These are phyloP conservation scores for Trichomycterus rosablanca DNA, from an alignment of 2,113 vertebrate genomes.

Conservation along the genomic window DNA sequence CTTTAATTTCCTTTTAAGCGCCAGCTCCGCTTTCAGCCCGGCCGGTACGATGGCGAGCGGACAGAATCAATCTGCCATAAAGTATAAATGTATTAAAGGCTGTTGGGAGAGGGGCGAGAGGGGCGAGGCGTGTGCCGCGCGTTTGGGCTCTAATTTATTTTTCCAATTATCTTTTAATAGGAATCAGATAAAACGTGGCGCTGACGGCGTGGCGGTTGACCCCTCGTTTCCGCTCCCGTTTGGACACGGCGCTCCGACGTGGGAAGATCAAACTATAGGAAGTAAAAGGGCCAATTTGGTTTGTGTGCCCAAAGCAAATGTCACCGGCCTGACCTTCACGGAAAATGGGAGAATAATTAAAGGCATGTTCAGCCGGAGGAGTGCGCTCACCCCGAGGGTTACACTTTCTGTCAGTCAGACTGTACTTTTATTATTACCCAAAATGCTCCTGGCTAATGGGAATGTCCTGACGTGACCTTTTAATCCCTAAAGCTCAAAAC, in stretches of 20 bases:
- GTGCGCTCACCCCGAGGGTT: background rate
- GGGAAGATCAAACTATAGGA: constrained; percentile 25
- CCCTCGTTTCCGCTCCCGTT: constrained; percentile 33
- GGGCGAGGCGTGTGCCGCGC: constrained; percentile 42
- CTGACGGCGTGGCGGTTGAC: constrained; percentile 55
- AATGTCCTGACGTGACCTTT: background rate
- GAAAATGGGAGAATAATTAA: constrained; percentile 27
- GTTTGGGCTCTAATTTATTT: constrained; percentile 58
- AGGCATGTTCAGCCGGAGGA: background rate
- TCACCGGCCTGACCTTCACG: constrained; percentile 37
- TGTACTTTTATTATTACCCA: constrained; percentile 1
- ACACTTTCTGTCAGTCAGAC: background rate
- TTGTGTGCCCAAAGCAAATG: constrained; percentile 23
- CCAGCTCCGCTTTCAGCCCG: constrained; percentile 46
- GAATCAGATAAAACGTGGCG: constrained; percentile 59
- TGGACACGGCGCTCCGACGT: constrained; percentile 13
- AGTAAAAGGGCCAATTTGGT: constrained; percentile 45
- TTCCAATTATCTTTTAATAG: constrained; percentile 61
- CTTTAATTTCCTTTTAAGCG: constrained; percentile 65
- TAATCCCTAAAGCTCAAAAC: background rate
- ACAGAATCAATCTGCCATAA: constrained; percentile 63
- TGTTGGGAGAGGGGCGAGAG: constrained; percentile 48
- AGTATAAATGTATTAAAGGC: constrained; percentile 61
- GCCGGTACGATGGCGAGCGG: constrained; percentile 34
- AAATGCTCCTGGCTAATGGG: background rate